phyloP scores from a whole-genome alignment of 2,888 invertebrate genomes.

The Leptopilina myrica region DNA sequence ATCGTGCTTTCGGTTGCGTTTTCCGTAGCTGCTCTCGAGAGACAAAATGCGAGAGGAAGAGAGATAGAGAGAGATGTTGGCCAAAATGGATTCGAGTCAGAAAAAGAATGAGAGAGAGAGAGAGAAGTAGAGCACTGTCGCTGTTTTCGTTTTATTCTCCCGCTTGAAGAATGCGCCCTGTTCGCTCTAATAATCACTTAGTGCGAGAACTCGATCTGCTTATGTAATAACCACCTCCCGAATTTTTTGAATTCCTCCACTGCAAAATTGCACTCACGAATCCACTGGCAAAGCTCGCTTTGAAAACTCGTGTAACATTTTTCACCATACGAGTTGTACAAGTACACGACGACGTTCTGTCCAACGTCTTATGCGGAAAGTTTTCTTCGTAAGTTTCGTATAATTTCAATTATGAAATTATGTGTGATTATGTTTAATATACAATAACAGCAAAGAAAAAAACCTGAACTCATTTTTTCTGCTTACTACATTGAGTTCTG shows the following conservation, averaged over 20 bases:
- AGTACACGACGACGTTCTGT: too few species aligned
- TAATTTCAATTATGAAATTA: too few species aligned
- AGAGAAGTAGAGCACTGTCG: slow-evolving; percentile 41
- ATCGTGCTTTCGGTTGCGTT: slow-evolving; percentile 54
- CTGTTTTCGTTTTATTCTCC: slow-evolving; percentile 56
- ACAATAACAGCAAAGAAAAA: too few species aligned
- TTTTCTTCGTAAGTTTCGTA: too few species aligned
- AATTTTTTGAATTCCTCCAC: slow-evolving; percentile 68
- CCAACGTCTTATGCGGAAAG: too few species aligned
- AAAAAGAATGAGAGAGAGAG: slow-evolving; percentile 30
- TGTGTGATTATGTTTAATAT: too few species aligned
- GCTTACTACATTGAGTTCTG: too few species aligned
- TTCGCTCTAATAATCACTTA: slow-evolving; percentile 71
- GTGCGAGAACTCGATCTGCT: slow-evolving; percentile 64
- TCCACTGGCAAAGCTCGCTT: not conserved
- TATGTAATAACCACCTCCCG: slow-evolving; percentile 70
- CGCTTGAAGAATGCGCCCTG: slow-evolving; percentile 59
- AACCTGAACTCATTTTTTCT: too few species aligned
- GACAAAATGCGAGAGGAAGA: slow-evolving; percentile 11
- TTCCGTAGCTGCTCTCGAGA: slow-evolving; percentile 47
- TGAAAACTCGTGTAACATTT: not conserved
- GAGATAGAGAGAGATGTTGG: slow-evolving; percentile 24
- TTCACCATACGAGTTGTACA: too few species aligned
- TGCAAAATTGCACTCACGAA: slow-evolving; percentile 55
- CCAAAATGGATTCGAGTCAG: slow-evolving; percentile 45